A percentile compares a stretch with the other conserved stretches of the same genome.
Conservation (phyloP, 2,113 vertebrate genomes). For the Rhinolophus sinicus region DNA sequence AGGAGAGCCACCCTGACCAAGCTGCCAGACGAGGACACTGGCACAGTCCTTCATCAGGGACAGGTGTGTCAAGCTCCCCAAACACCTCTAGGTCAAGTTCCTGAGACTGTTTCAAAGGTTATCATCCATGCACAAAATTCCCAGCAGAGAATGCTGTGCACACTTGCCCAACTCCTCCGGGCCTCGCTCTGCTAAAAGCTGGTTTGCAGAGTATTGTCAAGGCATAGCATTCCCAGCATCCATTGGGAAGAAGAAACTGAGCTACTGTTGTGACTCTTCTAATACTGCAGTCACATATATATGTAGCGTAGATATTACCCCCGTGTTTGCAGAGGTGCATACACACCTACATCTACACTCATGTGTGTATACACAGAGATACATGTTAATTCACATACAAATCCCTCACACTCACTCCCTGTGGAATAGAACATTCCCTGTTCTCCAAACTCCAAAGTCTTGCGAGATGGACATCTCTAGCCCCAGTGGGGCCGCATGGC, state of each 20-base stretch:
- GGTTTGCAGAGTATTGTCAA: background rate
- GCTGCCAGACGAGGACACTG: background rate
- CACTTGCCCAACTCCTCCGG: background rate
- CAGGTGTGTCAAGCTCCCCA: background rate
- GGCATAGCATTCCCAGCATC: background rate
- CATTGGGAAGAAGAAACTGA: background rate
- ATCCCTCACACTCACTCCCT: background rate
- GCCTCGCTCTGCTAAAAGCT: background rate
- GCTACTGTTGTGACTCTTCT: background rate
- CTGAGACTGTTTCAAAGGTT: background rate
- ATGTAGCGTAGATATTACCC: background rate
- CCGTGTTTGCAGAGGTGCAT: background rate
- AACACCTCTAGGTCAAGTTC: background rate
- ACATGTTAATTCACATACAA: background rate
- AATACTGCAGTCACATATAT: background rate
- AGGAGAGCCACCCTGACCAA: background rate
- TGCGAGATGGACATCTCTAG: background rate
- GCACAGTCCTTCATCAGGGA: background rate
- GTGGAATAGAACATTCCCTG: background rate
- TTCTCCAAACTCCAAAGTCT: background rate
- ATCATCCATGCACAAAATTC: background rate
- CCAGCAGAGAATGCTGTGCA: background rate
- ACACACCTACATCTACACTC: too few relatives aligned
- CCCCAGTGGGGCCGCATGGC: accelerated
- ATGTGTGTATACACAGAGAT: background rate